These are phyloP conservation scores for Zophobas morio DNA, from an alignment of 1,140 invertebrate species.

Conservation along the genomic window DNA sequence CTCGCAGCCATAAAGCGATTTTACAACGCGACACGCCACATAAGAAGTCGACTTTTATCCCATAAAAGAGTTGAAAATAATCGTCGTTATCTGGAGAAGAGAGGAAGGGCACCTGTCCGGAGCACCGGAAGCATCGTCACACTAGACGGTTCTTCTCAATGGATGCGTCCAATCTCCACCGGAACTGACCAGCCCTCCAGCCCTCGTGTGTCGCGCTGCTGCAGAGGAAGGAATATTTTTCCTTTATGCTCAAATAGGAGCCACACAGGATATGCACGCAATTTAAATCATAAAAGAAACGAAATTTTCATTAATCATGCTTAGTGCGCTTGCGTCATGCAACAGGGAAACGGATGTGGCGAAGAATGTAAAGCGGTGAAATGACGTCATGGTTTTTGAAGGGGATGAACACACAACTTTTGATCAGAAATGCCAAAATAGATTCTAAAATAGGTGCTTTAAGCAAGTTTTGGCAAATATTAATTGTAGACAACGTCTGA, in stretches of 20 bases:
- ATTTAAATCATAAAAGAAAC: conserved; percentile 34
- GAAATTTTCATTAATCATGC: conserved; percentile 36
- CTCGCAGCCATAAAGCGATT: no score
- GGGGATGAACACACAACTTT: no score
- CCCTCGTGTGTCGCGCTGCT: conserved; percentile 51
- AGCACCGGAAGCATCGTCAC: conserved; percentile 63
- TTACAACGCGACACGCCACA: conserved; percentile 10
- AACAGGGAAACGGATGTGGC: not conserved
- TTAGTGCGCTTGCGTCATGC: conserved; percentile 7
- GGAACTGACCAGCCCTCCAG: conserved; percentile 61
- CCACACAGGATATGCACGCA: conserved; percentile 41
- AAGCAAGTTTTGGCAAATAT: no score
- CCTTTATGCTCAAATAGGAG: conserved; percentile 56
- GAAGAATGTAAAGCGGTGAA: not conserved
- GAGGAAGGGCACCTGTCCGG: conserved; percentile 56
- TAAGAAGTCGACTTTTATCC: conserved; percentile 25
- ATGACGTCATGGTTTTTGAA: no score
- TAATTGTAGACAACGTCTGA: no score
- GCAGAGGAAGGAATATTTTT: conserved; percentile 63
- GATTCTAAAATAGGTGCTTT: no score
- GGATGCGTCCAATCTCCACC: conserved; percentile 65
- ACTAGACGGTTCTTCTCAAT: conserved; percentile 65
- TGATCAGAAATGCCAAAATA: no score
- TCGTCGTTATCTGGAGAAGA: conserved; percentile 50
- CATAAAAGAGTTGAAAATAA: conserved; percentile 44